These are phyloP conservation scores for Drosophila erecta DNA, from an alignment of 1,140 invertebrate species.

Conservation along the genomic window DNA sequence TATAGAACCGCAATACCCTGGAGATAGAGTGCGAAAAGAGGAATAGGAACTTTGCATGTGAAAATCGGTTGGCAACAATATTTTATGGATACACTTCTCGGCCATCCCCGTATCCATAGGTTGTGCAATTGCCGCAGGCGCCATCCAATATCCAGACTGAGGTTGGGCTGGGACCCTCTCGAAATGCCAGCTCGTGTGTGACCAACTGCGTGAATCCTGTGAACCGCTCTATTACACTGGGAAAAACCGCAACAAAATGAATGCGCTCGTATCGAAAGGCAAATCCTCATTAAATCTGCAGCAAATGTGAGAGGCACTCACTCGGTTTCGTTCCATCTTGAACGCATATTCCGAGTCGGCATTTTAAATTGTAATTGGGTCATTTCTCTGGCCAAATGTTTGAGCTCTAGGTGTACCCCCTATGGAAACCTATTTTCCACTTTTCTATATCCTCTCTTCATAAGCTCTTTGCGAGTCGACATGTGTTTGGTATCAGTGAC, in stretches of 20 bases:
- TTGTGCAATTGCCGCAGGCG: conserved; percentile 55
- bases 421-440: not conserved
- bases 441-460: conserved; percentile 10
- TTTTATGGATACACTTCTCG: conserved; percentile 58
- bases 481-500: conserved; percentile 71
- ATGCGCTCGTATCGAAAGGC: not conserved
- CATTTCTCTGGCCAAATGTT: conserved; percentile 1
- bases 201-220: conserved; percentile 8
- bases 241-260: conserved; percentile 1
- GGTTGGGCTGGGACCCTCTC: not conserved
- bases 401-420: not conserved
- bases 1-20: not conserved
- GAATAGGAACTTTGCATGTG: conserved; percentile 54
- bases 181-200: conserved; percentile 30
- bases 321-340: not conserved
- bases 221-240: conserved; percentile 6
- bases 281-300: conserved; percentile 32
- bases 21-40: conserved; percentile 2
- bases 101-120: conserved; percentile 37
- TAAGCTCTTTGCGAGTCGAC: conserved; percentile 40
- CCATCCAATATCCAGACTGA: conserved; percentile 15
- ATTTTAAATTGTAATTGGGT: conserved; percentile 38
- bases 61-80: conserved; percentile 70
- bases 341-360: conserved; percentile 8
- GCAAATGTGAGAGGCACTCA: not conserved